Evolutionary conservation across 1,140 invertebrate species (phyloP).

Genomic region (Bradynema listronoti): DNA sequence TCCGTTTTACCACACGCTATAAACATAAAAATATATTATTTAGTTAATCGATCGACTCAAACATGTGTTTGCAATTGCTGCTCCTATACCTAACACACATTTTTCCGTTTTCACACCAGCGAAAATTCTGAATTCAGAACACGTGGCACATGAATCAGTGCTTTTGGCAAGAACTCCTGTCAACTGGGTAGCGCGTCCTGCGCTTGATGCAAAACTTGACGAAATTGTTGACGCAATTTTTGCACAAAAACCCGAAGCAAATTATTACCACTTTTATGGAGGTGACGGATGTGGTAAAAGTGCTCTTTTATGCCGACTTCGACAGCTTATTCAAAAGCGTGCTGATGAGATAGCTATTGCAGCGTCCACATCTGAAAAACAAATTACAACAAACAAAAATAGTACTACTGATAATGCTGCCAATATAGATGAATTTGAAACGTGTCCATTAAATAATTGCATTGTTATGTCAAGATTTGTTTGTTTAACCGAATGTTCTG

Average conservation of each 20-base stretch:
- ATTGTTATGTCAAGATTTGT: conserved; percentile 27
- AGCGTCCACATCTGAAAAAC: no score
- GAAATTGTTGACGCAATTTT: conserved; percentile 9
- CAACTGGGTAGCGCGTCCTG: conserved; percentile 14
- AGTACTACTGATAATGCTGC: no score
- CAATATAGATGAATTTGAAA: no score
- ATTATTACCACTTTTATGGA: conserved; percentile 42
- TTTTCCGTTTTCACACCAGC: not conserved
- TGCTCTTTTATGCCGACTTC: conserved; percentile 36
- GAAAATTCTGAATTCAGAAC: conserved; percentile 15
- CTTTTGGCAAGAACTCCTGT: conserved; percentile 1
- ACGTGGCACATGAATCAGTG: conserved; percentile 3
- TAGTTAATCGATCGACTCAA: conserved; percentile 22
- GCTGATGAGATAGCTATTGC: no score
- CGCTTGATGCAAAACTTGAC: conserved; percentile 8
- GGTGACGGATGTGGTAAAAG: conserved; percentile 33
- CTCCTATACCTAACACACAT: conserved; percentile 3
- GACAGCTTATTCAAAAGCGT: conserved; percentile 25
- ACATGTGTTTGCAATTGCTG: not conserved
- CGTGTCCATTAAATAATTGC: no score
- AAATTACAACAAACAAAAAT: no score
- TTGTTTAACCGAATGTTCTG: conserved; percentile 30
- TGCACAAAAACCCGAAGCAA: conserved; percentile 1
- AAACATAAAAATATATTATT: no score
- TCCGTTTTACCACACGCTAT: no score